A percentile compares a stretch with the other conserved stretches of the same genome.
Evolutionary conservation across 2,797 vertebrate genomes (phyloP).

Genomic region (Malurus leucopterus): DNA sequence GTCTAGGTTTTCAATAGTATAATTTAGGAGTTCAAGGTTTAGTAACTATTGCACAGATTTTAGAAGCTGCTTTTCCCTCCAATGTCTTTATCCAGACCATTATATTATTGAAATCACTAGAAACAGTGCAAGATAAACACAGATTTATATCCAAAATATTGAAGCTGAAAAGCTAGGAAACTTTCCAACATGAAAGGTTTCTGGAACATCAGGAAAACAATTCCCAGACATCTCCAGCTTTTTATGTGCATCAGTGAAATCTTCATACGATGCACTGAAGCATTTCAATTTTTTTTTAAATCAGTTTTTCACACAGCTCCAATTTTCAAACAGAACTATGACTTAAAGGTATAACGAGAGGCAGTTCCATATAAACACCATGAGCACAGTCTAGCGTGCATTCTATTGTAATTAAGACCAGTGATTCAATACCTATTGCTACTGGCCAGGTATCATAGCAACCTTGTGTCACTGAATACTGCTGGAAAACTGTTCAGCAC

Average conservation of each 20-base stretch:
- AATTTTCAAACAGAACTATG: neutral
- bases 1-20: neutral
- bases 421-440: conserved; percentile 57
- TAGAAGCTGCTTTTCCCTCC: neutral
- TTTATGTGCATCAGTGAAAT: neutral
- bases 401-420: conserved; percentile 57
- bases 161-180: neutral
- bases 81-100: neutral
- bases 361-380: neutral
- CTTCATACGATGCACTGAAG: neutral
- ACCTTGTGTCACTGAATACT: conserved; percentile 47
- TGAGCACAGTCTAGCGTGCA: neutral
- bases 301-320: neutral
- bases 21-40: neutral
- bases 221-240: neutral
- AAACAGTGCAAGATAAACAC: neutral
- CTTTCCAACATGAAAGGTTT: neutral
- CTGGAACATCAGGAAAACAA: neutral
- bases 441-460: conserved; percentile 67
- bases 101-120: neutral
- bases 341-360: conserved; percentile 8
- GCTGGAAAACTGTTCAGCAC: conserved; percentile 57
- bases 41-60: neutral
- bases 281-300: neutral
- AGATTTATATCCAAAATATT: neutral